Base-by-base conservation (phyloP, 2,888 invertebrate species). In the Operophtera brumata region DNA sequence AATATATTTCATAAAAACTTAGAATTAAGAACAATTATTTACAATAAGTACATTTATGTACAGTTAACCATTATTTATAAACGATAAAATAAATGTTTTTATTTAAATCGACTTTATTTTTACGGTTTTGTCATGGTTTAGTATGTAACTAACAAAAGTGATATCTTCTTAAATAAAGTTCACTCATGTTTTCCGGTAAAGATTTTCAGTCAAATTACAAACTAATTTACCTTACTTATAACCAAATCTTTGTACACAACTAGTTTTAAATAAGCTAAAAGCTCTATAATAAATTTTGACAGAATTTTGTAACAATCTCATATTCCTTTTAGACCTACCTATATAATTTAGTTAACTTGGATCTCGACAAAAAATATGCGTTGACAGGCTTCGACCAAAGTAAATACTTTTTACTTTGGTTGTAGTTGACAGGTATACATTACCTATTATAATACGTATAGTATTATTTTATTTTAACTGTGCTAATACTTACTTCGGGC, bases 1-100 rank as follows among this genome's bases (percentile, higher is more conserved):
- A 69, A 67, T 71, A 64, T 73, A 67, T 67, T 67, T 64, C 64
- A 71, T 71, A 69, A 70, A 71, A 73, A 67, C 67, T 70, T 73
- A 84, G 28, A 56, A 47, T 37, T 61, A 66, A 11, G 40, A 55
- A 59, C 47, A 59, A 55, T 50, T 67, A 67, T 67, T 60, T 67
- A 71, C 54, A 67, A 59, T 57, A 62, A 54, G 52, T 64, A 54
- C 59, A 59, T 47, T 57, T 62, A 62, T 65, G 61, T 66, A 64
- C 64, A 65, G 32, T 43, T 57, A 48, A 47, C 52, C 47, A 54
- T 48, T 54, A 60, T 54, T 45, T 48, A 51, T 44, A 57, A 53
- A 41, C 36, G 49, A 57, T 57, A 46, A 57, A 57, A 51, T 61
- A 55, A 30, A 47, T 61, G 50, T 51, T 53, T 59, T 60, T 41